phyloP scores from a whole-genome alignment of 2,888 invertebrate genomes.

The Caenorhabditis uteleia region DNA sequence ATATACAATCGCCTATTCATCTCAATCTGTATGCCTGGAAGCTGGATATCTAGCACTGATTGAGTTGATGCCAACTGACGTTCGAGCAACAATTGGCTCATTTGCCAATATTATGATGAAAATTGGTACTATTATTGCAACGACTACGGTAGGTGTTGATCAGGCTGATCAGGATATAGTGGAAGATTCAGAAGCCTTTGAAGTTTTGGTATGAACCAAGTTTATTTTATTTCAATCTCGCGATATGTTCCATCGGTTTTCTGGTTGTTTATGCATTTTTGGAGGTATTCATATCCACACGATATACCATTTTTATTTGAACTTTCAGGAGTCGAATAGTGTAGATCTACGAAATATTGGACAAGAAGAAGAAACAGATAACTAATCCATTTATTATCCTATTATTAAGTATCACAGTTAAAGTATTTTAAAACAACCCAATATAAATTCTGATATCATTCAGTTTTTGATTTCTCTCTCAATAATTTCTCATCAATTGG shows the following conservation, averaged over 20 bases:
- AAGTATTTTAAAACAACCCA: neutral
- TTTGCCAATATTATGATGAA: constrained; percentile 26
- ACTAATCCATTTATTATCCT: constrained; percentile 1
- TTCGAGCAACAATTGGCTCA: constrained; percentile 23
- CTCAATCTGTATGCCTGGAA: constrained; percentile 33
- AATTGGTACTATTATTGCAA: constrained; percentile 24
- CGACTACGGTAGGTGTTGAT: constrained; percentile 17
- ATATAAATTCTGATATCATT: neutral
- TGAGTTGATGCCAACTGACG: constrained; percentile 40
- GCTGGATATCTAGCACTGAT: constrained; percentile 25
- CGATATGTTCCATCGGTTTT: constrained; percentile 15
- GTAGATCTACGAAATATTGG: constrained; percentile 26
- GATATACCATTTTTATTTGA: too few species aligned
- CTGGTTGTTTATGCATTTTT: constrained; percentile 17
- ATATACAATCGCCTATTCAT: constrained; percentile 26
- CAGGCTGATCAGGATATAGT: neutral
- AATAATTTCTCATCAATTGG: constrained; percentile 36
- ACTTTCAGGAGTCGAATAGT: constrained; percentile 24
- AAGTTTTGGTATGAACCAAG: constrained; percentile 24
- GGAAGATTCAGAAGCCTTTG: constrained; percentile 17
- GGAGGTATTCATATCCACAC: too few species aligned
- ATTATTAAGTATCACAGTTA: neutral
- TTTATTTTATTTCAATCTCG: constrained; percentile 27
- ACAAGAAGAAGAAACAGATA: constrained; percentile 9
- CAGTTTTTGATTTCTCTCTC: constrained; percentile 15